phyloP scores from a whole-genome alignment of 2,888 invertebrate species.

The Ariolimax columbianus region DNA sequence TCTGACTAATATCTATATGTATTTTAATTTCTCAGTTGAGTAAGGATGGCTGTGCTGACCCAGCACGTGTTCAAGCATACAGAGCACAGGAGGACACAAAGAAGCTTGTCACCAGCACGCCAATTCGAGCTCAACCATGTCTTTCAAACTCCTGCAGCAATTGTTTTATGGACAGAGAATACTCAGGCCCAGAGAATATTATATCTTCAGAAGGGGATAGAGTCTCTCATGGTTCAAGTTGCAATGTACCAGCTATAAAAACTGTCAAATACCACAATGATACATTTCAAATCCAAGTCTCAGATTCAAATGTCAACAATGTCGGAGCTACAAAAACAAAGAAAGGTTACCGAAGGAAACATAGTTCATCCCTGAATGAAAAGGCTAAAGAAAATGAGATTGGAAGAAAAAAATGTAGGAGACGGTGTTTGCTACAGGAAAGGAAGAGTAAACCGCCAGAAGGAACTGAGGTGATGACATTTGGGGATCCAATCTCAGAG shows the following conservation, averaged over 20 bases:
- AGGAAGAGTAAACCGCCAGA: neutral
- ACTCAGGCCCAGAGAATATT: neutral
- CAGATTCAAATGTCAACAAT: neutral
- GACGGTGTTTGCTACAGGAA: neutral
- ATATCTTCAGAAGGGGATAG: neutral
- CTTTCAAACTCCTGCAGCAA: neutral
- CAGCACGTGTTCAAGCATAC: neutral
- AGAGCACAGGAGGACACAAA: neutral
- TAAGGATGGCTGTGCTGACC: neutral
- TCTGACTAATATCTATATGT: no score
- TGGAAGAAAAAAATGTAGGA: neutral
- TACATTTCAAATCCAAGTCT: neutral
- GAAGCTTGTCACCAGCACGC: neutral
- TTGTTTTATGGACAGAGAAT: neutral
- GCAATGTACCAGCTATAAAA: neutral
- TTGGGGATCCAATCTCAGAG: neutral
- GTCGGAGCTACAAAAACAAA: neutral
- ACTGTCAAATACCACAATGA: neutral
- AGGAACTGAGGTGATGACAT: neutral
- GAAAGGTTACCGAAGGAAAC: neutral
- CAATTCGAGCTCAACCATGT: neutral
- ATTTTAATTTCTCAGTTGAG: neutral
- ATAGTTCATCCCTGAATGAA: neutral
- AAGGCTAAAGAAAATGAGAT: neutral
- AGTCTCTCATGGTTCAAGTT: neutral